Percentiles rank a stretch among this genome's conserved stretches.
Conservation (phyloP, 2,113 vertebrate genomes). For the Proterorhinus semilunaris region DNA sequence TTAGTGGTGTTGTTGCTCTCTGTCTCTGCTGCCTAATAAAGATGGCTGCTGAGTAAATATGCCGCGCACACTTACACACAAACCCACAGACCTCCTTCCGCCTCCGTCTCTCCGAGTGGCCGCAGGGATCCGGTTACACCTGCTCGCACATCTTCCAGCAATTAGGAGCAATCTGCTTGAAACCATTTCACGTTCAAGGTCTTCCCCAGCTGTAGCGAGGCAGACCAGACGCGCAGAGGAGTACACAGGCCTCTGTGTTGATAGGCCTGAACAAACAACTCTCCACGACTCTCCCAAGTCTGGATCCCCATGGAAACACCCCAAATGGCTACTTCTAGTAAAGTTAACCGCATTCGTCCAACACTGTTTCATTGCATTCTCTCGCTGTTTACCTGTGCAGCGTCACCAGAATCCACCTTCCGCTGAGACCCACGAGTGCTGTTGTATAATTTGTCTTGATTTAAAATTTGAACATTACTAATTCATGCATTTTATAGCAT, state of each 20-base stretch:
- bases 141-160: constrained; percentile 92
- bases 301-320: constrained; percentile 19
- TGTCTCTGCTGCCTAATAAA: constrained; percentile 88
- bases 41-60: constrained; percentile 87
- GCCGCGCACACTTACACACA: constrained; percentile 66
- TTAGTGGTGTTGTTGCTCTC: constrained; percentile 84
- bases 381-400: not conserved
- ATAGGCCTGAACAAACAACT: constrained; percentile 49
- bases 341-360: constrained; percentile 11
- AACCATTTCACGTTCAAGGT: constrained; percentile 90
- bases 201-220: constrained; percentile 80
- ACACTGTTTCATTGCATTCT: constrained; percentile 1
- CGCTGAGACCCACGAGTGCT: no score
- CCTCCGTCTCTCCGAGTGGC: constrained; percentile 74
- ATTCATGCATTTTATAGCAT: no score
- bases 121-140: constrained; percentile 88
- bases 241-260: constrained; percentile 43
- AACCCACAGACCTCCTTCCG: constrained; percentile 65
- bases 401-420: not conserved
- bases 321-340: constrained; percentile 14
- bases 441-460: no score
- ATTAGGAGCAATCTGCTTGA: constrained; percentile 91
- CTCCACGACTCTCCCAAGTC: constrained; percentile 17
- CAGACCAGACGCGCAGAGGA: constrained; percentile 72
- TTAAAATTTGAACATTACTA: no score